phyloP scores from a whole-genome alignment of 2,797 vertebrate genomes.

The Fratercula arctica region DNA sequence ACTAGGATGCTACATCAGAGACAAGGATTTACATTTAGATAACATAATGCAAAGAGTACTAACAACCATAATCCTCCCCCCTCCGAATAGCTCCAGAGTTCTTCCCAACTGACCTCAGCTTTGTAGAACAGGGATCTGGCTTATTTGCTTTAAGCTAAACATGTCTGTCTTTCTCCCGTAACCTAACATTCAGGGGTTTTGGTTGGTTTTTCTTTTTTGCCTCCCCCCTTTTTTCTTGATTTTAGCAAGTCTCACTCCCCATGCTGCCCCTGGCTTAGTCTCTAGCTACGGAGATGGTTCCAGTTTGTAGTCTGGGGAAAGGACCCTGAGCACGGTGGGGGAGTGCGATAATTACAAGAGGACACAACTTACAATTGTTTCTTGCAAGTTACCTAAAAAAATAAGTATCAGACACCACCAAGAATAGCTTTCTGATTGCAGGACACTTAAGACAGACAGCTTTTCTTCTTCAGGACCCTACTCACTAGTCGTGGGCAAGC shows the following conservation, averaged over 20 bases:
- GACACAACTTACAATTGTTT: neutral
- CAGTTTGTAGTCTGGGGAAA: neutral
- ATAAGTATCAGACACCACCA: neutral
- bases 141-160: neutral
- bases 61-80: neutral
- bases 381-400: neutral
- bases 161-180: neutral
- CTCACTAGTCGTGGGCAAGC: neutral
- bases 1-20: neutral
- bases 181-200: neutral
- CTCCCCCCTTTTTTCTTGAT: neutral
- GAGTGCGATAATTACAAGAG: neutral
- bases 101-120: neutral
- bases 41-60: neutral
- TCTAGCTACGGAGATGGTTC: neutral
- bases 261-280: neutral
- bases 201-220: neutral
- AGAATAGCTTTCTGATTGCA: neutral
- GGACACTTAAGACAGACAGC: neutral
- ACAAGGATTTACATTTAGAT: slow-evolving; percentile 27
- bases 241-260: neutral
- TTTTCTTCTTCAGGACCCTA: neutral
- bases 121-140: neutral
- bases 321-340: neutral
- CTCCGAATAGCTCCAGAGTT: neutral